Conservation (phyloP, 1,140 invertebrate genomes). For the Sycobia sp. region DNA sequence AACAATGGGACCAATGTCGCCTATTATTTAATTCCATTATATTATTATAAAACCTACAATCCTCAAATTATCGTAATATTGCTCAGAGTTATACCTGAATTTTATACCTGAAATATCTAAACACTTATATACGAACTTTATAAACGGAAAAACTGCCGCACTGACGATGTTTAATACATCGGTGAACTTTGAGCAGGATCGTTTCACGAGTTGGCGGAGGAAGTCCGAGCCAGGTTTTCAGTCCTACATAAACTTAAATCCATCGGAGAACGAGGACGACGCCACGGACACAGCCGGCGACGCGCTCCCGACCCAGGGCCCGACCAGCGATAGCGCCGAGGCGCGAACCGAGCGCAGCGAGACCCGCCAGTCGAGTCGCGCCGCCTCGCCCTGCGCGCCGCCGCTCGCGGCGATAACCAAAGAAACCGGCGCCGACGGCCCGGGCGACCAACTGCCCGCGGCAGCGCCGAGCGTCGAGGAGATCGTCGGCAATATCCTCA, state of each 20-base stretch:
- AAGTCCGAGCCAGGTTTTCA: constrained; percentile 74
- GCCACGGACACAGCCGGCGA: neutral
- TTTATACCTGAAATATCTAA: too few species aligned
- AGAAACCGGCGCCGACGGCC: constrained; percentile 37
- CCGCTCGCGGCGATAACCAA: constrained; percentile 11
- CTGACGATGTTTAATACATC: too few species aligned
- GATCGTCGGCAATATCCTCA: constrained; percentile 81
- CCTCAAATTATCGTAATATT: too few species aligned
- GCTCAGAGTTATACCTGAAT: neutral
- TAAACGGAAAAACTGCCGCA: too few species aligned
- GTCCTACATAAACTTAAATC: constrained; percentile 54
- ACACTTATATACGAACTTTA: too few species aligned
- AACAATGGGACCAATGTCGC: neutral
- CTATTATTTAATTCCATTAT: too few species aligned
- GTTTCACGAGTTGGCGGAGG: constrained; percentile 67
- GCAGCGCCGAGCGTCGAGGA: constrained; percentile 72
- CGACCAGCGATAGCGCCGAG: neutral
- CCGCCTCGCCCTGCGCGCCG: neutral
- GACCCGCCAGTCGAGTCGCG: neutral
- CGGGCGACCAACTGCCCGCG: constrained; percentile 37
- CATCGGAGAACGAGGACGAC: constrained; percentile 52
- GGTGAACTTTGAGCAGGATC: constrained; percentile 54
- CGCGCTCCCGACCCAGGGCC: constrained; percentile 7
- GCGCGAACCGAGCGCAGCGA: constrained; percentile 4
- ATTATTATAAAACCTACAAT: too few species aligned